Conservation (phyloP, 2,113 vertebrate species). For the Oryzias woworae region DNA sequence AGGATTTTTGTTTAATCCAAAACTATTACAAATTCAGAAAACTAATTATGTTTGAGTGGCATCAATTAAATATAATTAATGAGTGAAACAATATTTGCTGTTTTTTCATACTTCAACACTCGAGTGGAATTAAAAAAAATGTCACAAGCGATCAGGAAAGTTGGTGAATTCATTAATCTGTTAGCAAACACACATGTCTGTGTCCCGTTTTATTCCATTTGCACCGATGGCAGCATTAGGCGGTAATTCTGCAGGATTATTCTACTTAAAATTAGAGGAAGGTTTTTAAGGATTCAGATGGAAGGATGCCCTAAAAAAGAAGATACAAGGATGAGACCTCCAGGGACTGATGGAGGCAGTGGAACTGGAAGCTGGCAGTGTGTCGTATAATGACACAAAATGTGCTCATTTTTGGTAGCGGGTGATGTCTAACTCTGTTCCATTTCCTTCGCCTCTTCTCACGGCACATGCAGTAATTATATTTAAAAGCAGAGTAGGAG, state of each 20-base stretch:
- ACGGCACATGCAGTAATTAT: not conserved
- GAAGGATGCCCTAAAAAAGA: constrained; percentile 23
- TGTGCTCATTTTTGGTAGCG: not conserved
- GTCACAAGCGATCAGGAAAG: not conserved
- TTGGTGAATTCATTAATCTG: not conserved
- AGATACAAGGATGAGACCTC: constrained; percentile 20
- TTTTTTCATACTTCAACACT: constrained; percentile 2
- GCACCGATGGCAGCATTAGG: constrained; percentile 49
- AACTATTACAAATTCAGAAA: too few species aligned
- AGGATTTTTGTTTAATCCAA: too few species aligned
- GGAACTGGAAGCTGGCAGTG: constrained; percentile 11
- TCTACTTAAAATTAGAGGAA: constrained; percentile 43
- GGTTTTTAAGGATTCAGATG: constrained; percentile 45
- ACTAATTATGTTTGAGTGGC: too few species aligned
- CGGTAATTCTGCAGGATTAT: constrained; percentile 50
- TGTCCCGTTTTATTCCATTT: constrained; percentile 45
- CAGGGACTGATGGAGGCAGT: constrained; percentile 1
- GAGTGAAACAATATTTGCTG: constrained; percentile 36
- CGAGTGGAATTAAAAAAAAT: constrained; percentile 10
- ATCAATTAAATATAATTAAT: not conserved
- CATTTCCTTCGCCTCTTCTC: not conserved
- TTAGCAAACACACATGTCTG: too few species aligned
- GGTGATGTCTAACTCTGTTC: not conserved
- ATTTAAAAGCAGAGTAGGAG: constrained; percentile 32
- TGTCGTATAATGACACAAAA: not conserved